These are phyloP conservation scores for Philotrypesis tridentata DNA, from an alignment of 1,140 invertebrate species.

Conservation along the genomic window DNA sequence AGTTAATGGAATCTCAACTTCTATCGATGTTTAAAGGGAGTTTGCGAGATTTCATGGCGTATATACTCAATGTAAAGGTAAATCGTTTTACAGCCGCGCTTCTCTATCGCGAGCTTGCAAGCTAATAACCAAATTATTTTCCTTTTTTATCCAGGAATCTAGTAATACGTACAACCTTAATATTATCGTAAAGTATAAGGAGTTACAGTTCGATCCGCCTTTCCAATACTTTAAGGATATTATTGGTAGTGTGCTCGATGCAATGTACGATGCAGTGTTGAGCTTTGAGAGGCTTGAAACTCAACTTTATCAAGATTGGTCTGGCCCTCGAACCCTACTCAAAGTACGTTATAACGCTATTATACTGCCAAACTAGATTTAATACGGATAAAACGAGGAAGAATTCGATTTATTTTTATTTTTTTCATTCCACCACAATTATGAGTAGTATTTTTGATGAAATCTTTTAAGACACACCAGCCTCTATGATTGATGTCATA, in stretches of 20 bases:
- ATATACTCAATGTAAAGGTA: slow-evolving; percentile 84
- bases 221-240: slow-evolving; percentile 84
- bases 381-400: not conserved
- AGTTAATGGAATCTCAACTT: slow-evolving; percentile 90
- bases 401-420: slow-evolving; percentile 20
- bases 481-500: too few relatives aligned
- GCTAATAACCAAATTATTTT: slow-evolving; percentile 32
- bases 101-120: not conserved
- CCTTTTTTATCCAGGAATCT: slow-evolving; percentile 10
- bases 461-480: too few relatives aligned
- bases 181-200: slow-evolving; percentile 80
- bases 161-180: slow-evolving; percentile 78
- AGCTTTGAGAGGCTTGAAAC: slow-evolving; percentile 85
- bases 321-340: slow-evolving; percentile 64
- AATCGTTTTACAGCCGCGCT: slow-evolving; percentile 52
- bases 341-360: slow-evolving; percentile 68
- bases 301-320: slow-evolving; percentile 79
- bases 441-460: not conserved
- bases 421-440: not conserved
- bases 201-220: slow-evolving; percentile 85
- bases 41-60: slow-evolving; percentile 84
- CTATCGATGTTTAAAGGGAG: slow-evolving; percentile 85
- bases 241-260: slow-evolving; percentile 82
- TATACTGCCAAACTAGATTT: not conserved
- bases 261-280: slow-evolving; percentile 81